A percentile compares a stretch with the other conserved stretches of the same genome.
Conservation (phyloP, 2,797 vertebrate genomes). For the Sardinella longiceps region DNA sequence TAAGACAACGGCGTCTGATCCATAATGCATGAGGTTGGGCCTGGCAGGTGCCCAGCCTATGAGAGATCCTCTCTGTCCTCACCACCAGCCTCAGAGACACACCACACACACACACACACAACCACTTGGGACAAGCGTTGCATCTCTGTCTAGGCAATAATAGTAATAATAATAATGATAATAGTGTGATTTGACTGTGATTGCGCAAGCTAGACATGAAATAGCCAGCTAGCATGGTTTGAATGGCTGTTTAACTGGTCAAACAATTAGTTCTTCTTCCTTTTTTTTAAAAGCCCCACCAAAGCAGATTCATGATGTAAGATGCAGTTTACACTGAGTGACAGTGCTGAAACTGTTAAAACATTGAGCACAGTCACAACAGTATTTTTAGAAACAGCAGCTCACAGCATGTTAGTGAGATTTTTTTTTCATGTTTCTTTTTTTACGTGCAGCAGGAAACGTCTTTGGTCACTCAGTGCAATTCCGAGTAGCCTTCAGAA, state of each 20-base stretch:
- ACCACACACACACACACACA: background rate
- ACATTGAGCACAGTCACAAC: background rate
- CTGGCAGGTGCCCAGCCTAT: constrained; percentile 40
- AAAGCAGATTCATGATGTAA: background rate
- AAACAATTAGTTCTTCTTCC: background rate
- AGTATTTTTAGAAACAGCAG: constrained; percentile 13
- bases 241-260: background rate
- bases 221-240: background rate
- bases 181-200: background rate
- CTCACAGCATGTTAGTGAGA: background rate
- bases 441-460: background rate
- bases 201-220: background rate
- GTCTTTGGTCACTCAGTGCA: background rate
- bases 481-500: background rate
- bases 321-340: background rate
- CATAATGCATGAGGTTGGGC: constrained; percentile 52
- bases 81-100: background rate
- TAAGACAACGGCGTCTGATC: constrained; percentile 40
- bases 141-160: background rate
- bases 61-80: background rate
- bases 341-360: background rate
- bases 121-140: background rate
- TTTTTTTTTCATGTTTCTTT: background rate
- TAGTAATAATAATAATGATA: background rate
- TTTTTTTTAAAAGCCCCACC: background rate